Evolutionary conservation across 2,113 vertebrate species (phyloP).

Genomic region (Gallinago media): DNA sequence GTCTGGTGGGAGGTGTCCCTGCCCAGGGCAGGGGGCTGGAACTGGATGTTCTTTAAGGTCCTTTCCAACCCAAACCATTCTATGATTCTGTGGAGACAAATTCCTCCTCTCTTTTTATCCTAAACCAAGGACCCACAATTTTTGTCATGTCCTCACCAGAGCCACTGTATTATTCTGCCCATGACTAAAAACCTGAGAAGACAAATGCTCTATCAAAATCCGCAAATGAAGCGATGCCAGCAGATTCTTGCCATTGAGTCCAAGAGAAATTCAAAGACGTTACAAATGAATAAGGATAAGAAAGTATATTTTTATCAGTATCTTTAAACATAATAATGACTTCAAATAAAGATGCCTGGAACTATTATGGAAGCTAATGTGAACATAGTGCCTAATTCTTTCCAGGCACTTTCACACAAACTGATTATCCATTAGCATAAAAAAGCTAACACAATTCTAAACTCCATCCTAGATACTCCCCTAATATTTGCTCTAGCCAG

Average conservation of each 20-base stretch:
- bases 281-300: not conserved
- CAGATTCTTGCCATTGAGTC: not conserved
- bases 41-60: too few species aligned
- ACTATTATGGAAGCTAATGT: not conserved
- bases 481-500: not conserved
- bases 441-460: not conserved
- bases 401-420: not conserved
- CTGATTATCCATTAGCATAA: conserved; percentile 23
- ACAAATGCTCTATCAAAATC: not conserved
- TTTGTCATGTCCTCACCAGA: not conserved
- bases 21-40: too few species aligned
- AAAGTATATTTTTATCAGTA: not conserved
- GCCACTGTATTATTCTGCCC: not conserved
- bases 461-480: not conserved
- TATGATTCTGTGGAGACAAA: not conserved
- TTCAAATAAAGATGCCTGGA: conserved; percentile 10
- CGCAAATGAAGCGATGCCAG: not conserved
- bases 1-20: too few species aligned
- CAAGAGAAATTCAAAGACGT: not conserved
- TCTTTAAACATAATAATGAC: conserved; percentile 1
- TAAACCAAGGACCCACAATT: not conserved
- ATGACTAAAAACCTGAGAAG: not conserved
- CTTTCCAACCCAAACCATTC: too few species aligned
- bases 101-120: not conserved
- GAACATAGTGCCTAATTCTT: conserved; percentile 5